A percentile compares a stretch with the other conserved stretches of the same genome.
phyloP scores from a whole-genome alignment of 2,888 invertebrate species.

The Cantharis flavilabris region DNA sequence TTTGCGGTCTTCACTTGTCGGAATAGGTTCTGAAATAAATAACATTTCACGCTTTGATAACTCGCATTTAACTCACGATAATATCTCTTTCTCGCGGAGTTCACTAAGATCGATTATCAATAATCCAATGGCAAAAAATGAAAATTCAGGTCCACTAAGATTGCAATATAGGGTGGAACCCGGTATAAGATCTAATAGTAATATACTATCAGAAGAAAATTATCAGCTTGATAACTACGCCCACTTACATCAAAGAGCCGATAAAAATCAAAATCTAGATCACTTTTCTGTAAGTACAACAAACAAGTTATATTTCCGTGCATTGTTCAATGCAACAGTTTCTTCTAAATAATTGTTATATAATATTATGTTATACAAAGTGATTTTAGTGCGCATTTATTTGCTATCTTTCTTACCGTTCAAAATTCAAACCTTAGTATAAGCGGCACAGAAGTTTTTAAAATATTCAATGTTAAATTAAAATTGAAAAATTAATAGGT shows the following conservation, averaged over 20 bases:
- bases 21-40: constrained; percentile 41
- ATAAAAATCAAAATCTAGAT: constrained; percentile 41
- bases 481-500: neutral
- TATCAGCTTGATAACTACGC: constrained; percentile 39
- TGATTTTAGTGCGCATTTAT: neutral
- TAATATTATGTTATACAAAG: neutral
- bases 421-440: neutral
- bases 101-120: constrained; percentile 39
- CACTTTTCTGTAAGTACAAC: constrained; percentile 41
- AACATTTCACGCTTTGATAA: constrained; percentile 41
- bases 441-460: too few relatives aligned
- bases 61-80: constrained; percentile 42
- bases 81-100: constrained; percentile 39
- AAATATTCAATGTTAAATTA: too few relatives aligned
- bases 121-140: constrained; percentile 40
- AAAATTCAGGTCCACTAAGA: constrained; percentile 40
- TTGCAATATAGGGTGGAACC: constrained; percentile 45
- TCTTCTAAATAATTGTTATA: neutral
- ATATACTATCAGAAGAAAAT: constrained; percentile 52
- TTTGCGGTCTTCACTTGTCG: constrained; percentile 33
- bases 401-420: neutral
- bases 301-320: neutral
- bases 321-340: neutral
- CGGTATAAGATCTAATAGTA: constrained; percentile 49
- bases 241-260: constrained; percentile 38